Evolutionary conservation across 2,888 invertebrate species (phyloP).

Genomic region (Eulithis prunata): DNA sequence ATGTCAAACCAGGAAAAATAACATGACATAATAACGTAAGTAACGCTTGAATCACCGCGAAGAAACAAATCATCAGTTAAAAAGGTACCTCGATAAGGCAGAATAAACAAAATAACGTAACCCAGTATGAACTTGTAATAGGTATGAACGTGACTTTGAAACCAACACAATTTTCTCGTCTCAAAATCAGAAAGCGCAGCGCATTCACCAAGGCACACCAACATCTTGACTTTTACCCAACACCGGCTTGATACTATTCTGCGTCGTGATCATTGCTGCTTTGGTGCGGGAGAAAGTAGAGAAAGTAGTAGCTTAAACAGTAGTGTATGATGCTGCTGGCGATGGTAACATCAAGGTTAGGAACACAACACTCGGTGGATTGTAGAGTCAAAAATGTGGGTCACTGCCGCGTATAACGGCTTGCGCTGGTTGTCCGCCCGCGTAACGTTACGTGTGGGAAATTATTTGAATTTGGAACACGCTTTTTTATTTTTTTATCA

Average conservation of each 20-base stretch:
- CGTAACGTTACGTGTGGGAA: constrained; percentile 85
- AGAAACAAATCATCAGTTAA: constrained; percentile 26
- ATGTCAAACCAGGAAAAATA: constrained; percentile 15
- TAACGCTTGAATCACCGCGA: constrained; percentile 30
- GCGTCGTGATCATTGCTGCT: constrained; percentile 49
- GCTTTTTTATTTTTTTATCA: constrained; percentile 71
- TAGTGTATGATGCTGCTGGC: constrained; percentile 40
- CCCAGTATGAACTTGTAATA: constrained; percentile 46
- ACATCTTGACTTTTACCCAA: constrained; percentile 41
- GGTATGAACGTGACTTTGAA: constrained; percentile 76
- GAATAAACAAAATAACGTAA: constrained; percentile 74
- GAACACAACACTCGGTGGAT: constrained; percentile 67
- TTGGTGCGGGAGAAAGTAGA: constrained; percentile 26
- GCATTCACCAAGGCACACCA: constrained; percentile 38
- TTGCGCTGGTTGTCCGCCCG: constrained; percentile 80
- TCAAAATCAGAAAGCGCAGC: constrained; percentile 82
- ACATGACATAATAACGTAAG: constrained; percentile 23
- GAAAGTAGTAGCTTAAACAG: constrained; percentile 43
- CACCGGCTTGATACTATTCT: constrained; percentile 20
- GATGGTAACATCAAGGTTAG: constrained; percentile 68
- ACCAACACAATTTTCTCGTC: constrained; percentile 62
- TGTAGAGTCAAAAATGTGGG: constrained; percentile 70
- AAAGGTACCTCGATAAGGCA: constrained; percentile 52
- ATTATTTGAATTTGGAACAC: constrained; percentile 83
- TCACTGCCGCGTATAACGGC: constrained; percentile 83